Percentiles rank a stretch among this genome's conserved stretches.
Conservation (phyloP, 2,113 vertebrate species). For the Neopipo cinnamomea region DNA sequence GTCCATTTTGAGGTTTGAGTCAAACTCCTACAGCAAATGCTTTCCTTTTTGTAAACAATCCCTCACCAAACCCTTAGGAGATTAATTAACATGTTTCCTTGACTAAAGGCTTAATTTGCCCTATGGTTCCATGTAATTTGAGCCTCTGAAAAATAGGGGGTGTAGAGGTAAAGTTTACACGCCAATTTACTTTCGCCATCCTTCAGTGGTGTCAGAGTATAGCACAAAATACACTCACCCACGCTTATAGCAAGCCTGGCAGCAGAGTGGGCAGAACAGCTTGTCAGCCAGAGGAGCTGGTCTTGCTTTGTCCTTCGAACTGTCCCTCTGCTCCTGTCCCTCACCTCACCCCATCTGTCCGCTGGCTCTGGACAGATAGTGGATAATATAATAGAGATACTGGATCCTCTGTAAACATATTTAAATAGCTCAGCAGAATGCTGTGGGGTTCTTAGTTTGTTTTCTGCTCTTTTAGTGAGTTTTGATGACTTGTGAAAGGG, state of each 20-base stretch:
- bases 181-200: neutral
- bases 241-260: neutral
- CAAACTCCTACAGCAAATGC: neutral
- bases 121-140: slow-evolving; percentile 15
- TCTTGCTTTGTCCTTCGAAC: neutral
- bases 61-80: slow-evolving; percentile 16
- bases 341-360: neutral
- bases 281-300: neutral
- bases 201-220: neutral
- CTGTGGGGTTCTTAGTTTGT: neutral
- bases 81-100: slow-evolving; percentile 34
- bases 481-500: neutral
- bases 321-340: neutral
- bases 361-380: neutral
- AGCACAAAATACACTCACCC: neutral
- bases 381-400: neutral
- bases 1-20: slow-evolving; percentile 14
- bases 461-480: neutral
- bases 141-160: neutral
- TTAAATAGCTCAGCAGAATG: neutral
- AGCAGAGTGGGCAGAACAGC: neutral
- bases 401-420: neutral
- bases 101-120: slow-evolving; percentile 18
- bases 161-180: neutral
- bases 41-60: slow-evolving; percentile 46